Base-by-base conservation (phyloP, 2,113 vertebrate species). In the Saguinus midas region DNA sequence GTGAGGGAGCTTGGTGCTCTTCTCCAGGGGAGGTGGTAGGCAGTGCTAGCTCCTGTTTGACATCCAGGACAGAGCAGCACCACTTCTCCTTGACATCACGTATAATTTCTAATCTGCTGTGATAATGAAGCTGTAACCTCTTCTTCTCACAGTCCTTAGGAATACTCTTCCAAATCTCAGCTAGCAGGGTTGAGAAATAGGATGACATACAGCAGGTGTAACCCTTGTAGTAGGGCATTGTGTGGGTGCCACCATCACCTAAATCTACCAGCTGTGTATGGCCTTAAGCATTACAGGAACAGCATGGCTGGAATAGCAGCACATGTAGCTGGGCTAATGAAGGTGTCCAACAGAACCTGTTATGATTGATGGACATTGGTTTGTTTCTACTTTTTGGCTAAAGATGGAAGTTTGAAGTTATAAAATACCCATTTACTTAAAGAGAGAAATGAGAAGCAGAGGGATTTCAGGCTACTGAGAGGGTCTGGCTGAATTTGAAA, bases 1-100 rank as follows among this genome's bases (percentile, higher is more conserved):
- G 29, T 98, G 98, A 5, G 98, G 98, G 20, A 99, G 98, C 95
- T 99, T 98, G 23, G 98, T 98, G 95, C 98, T 99, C 94, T 99
- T 99, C 98, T 99, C 99, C 96, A 98, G 97, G 23, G 98, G 99
- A 35, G 79, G 87, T 8, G 68, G 12, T 70, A 68, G 83, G 82
- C 88, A 72, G 84, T 40, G 0, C 75, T 85, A 52, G 83, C 40
- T 94, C 90, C 82, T 97, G 70, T 76, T 96, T 72, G 83, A 97
- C 94, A 86, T 96, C 94, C 35, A 95, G 73, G n/a, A 64, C 73
- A 76, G 70, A 17, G 35, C 12, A 23, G 68, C 97, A 98, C 5
- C 98, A 96, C 97, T 98, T 98, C 48, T 98, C 98, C 85, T 98
- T 98, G 17, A 98, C 98, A 97, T 98, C 98, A 8, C 97, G 95